Evolutionary conservation across 2,888 invertebrate species (phyloP).

Genomic region (Neocrepidodera transversa): DNA sequence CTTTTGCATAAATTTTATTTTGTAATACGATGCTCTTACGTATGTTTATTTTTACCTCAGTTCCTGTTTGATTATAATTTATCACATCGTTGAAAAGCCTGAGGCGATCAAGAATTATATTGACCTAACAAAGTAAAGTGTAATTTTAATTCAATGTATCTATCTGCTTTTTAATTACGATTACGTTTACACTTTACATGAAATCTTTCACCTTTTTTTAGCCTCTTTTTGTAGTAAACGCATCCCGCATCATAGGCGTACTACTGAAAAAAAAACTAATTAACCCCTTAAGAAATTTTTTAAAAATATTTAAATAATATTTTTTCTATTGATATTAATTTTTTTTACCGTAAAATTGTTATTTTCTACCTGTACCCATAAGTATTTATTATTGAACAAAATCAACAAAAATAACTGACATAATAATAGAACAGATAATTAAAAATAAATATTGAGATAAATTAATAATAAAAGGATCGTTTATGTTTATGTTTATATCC

Average conservation of each 20-base stretch:
- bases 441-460: too few species aligned
- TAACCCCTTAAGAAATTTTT: too few species aligned
- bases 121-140: slow-evolving; percentile 19
- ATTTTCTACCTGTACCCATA: too few species aligned
- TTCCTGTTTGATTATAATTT: slow-evolving; percentile 34
- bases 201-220: slow-evolving; percentile 13
- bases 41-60: slow-evolving; percentile 32
- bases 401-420: too few species aligned
- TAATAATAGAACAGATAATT: too few species aligned
- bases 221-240: slow-evolving; percentile 7
- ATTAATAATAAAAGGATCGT: too few species aligned
- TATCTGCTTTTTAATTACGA: slow-evolving; percentile 11
- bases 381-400: too few species aligned
- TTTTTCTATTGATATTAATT: too few species aligned
- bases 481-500: too few species aligned
- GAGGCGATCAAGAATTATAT: slow-evolving; percentile 14
- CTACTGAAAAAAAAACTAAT: background rate
- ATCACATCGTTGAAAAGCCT: background rate
- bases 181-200: background rate
- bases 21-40: slow-evolving; percentile 18
- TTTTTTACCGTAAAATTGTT: too few species aligned
- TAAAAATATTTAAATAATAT: too few species aligned
- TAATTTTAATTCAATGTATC: slow-evolving; percentile 9
- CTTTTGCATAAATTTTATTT: slow-evolving; percentile 28
- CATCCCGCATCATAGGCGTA: background rate